A percentile compares a stretch with the other conserved stretches of the same genome.
phyloP scores from a whole-genome alignment of 2,797 vertebrate species.

The Cyprinella venusta region DNA sequence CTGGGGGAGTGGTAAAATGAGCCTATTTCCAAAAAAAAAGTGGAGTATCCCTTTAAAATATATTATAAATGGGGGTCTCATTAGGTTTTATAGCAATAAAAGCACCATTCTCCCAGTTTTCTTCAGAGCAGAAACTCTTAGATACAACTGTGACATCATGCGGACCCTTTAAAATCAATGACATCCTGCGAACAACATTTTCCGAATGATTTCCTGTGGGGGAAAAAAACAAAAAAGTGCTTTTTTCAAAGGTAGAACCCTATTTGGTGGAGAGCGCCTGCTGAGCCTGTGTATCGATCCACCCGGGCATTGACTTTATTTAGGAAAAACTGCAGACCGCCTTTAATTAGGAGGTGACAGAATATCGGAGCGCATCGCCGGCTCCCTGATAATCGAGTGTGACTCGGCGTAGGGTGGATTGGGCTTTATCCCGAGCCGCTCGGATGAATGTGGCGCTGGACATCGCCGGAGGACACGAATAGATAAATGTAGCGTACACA shows the following conservation, averaged over 20 bases:
- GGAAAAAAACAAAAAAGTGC: not conserved
- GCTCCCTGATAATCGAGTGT: slow-evolving; percentile 35
- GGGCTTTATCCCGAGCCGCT: not conserved
- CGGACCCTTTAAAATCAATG: not conserved
- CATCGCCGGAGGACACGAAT: slow-evolving; percentile 15
- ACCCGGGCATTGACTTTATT: slow-evolving; percentile 29
- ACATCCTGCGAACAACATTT: too few relatives aligned
- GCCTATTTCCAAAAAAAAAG: too few relatives aligned
- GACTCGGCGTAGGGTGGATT: not conserved
- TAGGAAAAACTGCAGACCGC: slow-evolving; percentile 23
- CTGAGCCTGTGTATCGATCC: slow-evolving; percentile 3
- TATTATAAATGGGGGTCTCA: not conserved
- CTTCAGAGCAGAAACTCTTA: not conserved
- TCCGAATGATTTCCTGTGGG: not conserved
- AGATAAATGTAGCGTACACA: slow-evolving; percentile 10
- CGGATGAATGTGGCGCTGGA: not conserved
- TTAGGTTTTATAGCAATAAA: not conserved
- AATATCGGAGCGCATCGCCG: not conserved
- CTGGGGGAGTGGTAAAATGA: too few relatives aligned
- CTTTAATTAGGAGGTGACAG: slow-evolving; percentile 58
- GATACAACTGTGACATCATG: not conserved
- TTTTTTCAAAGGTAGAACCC: not conserved
- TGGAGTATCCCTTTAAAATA: too few relatives aligned
- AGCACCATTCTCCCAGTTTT: not conserved
- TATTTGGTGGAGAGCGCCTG: not conserved